Evolutionary conservation across 2,113 vertebrate species (phyloP).

Genomic region (Tamias sibiricus): DNA sequence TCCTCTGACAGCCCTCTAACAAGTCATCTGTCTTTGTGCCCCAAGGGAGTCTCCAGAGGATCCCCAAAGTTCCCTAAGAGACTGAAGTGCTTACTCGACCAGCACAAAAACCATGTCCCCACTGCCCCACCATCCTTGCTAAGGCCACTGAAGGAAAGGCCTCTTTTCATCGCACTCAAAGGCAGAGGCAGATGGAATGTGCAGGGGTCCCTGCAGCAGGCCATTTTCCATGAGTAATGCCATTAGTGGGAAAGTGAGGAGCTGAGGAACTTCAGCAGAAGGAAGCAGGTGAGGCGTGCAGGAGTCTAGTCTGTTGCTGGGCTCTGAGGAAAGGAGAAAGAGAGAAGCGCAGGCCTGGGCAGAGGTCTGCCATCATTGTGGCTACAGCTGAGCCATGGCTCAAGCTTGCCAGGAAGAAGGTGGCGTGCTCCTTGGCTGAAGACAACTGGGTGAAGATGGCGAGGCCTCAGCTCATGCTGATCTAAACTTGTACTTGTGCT

Average conservation of each 20-base stretch:
- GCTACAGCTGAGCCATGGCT: neutral
- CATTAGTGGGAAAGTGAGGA: neutral
- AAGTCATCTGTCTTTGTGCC: neutral
- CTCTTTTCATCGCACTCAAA: neutral
- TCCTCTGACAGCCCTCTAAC: neutral
- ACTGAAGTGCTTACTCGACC: neutral
- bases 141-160: neutral
- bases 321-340: neutral
- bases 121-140: neutral
- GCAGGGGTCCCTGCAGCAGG: too few relatives aligned
- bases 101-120: neutral
- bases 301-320: neutral
- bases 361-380: accelerated
- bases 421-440: neutral
- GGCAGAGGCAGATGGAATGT: neutral
- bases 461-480: neutral
- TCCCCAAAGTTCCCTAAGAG: neutral
- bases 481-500: accelerated
- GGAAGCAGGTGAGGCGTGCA: neutral
- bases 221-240: neutral
- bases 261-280: neutral
- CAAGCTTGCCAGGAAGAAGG: neutral
- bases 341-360: neutral
- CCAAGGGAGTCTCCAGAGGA: neutral
- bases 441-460: neutral